Evolutionary conservation across 2,888 invertebrate species (phyloP).

Genomic region (Megaustenia siamemsis): DNA sequence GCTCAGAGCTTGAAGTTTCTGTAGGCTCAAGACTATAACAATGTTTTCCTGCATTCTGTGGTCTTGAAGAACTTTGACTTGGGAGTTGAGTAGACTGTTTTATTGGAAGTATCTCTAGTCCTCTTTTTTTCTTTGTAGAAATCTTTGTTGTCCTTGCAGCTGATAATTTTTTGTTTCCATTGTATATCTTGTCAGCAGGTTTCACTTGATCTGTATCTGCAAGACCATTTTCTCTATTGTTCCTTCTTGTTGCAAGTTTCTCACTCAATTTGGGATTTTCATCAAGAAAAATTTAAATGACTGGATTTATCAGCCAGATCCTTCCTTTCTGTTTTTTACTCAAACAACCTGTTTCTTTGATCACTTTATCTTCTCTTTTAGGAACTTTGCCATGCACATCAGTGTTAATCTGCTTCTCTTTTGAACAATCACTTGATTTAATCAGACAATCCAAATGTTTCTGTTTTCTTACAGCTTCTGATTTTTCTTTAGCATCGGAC

Average conservation of each 20-base stretch:
- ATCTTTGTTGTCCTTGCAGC: constrained; percentile 14
- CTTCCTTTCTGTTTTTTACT: constrained; percentile 7
- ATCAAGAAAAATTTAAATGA: constrained; percentile 11
- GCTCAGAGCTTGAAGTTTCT: neutral
- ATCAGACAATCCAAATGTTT: neutral
- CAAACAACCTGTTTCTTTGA: neutral
- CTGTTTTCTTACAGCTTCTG: constrained; percentile 30
- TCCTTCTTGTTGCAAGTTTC: constrained; percentile 23
- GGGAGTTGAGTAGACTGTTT: neutral
- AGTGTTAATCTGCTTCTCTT: neutral
- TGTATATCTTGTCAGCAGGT: neutral
- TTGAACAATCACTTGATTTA: neutral
- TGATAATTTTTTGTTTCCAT: neutral
- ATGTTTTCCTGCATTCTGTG: neutral
- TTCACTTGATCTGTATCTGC: neutral
- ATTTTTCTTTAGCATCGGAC: constrained; percentile 39
- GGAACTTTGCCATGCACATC: neutral
- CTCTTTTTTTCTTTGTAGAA: constrained; percentile 8
- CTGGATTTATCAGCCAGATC: constrained; percentile 25
- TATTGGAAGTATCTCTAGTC: neutral
- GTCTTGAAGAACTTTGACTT: neutral
- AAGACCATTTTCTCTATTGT: neutral
- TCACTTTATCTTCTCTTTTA: neutral
- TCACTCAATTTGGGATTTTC: constrained; percentile 26
- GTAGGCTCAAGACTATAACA: neutral